Conservation (phyloP, 2,113 vertebrate species). For the Siphamia tubifer region DNA sequence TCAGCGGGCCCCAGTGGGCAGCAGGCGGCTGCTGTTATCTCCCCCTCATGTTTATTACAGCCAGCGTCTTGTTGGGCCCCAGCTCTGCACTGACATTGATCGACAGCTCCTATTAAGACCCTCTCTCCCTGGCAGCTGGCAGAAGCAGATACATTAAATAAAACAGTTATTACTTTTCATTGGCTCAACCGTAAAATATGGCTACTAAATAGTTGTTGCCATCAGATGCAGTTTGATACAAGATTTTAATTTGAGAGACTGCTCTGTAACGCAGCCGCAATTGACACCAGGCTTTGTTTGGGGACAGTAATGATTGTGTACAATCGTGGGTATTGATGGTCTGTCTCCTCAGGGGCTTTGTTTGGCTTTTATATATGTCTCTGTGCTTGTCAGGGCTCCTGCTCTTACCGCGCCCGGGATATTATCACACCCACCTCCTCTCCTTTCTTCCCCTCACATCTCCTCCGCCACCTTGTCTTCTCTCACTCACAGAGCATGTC, state of each 20-base stretch:
- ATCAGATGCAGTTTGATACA: conserved; percentile 94
- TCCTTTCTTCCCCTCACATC: conserved; percentile 24
- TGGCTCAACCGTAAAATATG: conserved; percentile 92
- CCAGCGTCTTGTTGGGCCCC: conserved; percentile 88
- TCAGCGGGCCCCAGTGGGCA: conserved; percentile 42
- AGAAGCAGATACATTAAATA: conserved; percentile 98
- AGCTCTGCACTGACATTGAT: conserved; percentile 90
- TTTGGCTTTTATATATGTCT: conserved; percentile 82
- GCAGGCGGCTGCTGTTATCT: conserved; percentile 81
- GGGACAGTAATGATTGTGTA: conserved; percentile 90
- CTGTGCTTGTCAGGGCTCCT: conserved; percentile 81
- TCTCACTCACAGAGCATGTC: conserved; percentile 38
- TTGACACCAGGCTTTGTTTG: conserved; percentile 92
- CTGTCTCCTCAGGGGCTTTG: conserved; percentile 86
- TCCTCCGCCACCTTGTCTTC: neutral
- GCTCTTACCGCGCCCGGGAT: conserved; percentile 79
- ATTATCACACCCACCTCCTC: conserved; percentile 80
- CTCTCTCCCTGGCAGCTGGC: conserved; percentile 90
- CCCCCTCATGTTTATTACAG: conserved; percentile 93
- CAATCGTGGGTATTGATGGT: conserved; percentile 94
- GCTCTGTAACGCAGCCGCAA: conserved; percentile 87
- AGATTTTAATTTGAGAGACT: conserved; percentile 99
- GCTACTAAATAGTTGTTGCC: conserved; percentile 93
- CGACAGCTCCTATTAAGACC: conserved; percentile 98
- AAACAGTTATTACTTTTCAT: conserved; percentile 98